Base-by-base conservation (phyloP, 2,113 vertebrate species). In the Progne subis region DNA sequence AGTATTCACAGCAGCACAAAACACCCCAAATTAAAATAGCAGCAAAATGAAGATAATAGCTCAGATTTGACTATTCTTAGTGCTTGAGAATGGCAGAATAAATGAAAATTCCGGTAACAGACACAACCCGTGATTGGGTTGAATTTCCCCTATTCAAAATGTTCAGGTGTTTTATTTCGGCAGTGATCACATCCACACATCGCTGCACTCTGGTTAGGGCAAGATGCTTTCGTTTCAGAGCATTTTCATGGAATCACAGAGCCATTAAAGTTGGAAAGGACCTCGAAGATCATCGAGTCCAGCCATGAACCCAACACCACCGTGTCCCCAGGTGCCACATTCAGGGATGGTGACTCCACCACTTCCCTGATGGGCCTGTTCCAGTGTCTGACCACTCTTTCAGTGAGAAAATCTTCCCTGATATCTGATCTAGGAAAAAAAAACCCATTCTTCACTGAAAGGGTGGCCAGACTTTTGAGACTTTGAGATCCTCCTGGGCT, bases 201-300 rank as follows among this genome's bases (percentile, higher is more conserved):
- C 3, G 1, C 5, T 43, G 79, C 2, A 0, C 34, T 47, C 25
- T 63, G 39, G 14, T 67, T 78, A 5, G 9, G 11, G 28, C 0
- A 2, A 37, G 46, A 2, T 13, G 57, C 17, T 79, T 39, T 11
- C 4, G 1, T 68, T 81, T 68, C 63, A 49, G 26, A 9, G 26
- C 60, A 18, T 21, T 74, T 59, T 10, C 29, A n/a, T 11, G 3
- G 31, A 43, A 3, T 19, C 63, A 32, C 18, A 43, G 34, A 31
- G 4, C 43, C 34, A 11, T 6, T 32, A 5, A 4, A 63, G 41
- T 0, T 56, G 64, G 56, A 34, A 63, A 69, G 32, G 9, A 6
- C 34, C 63, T 49, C 6, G 0, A 11, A 44, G 63, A 17, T 26
- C n/a, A 23, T 1, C 7, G 31, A 49, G 20, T 14, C 17, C 47